A percentile compares a stretch with the other conserved stretches of the same genome.
Conservation (phyloP, 2,113 vertebrate species). For the Elaphurus davidianus region DNA sequence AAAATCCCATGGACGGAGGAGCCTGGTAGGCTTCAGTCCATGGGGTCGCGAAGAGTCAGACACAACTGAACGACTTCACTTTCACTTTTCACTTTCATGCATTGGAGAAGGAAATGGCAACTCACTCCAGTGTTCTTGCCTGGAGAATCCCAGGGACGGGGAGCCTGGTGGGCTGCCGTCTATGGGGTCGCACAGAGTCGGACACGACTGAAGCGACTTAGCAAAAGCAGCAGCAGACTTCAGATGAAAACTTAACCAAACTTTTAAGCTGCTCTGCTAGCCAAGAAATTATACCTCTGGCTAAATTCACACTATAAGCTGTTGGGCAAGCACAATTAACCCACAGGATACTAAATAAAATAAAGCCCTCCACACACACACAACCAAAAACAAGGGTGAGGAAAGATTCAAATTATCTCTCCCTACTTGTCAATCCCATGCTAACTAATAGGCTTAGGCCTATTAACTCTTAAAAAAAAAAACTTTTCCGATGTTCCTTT, state of each 20-base stretch:
- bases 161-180: background rate
- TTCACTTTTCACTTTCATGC: background rate
- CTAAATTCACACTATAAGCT: conserved; percentile 31
- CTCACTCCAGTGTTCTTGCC: background rate
- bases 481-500: background rate
- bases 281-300: background rate
- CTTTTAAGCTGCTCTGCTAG: conserved; percentile 10
- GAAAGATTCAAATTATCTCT: background rate
- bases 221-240: background rate
- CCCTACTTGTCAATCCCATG: background rate
- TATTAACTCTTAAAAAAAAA: background rate
- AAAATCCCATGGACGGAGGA: background rate
- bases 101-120: background rate
- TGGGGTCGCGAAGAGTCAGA: background rate
- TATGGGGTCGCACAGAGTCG: background rate
- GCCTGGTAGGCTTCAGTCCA: background rate
- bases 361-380: background rate
- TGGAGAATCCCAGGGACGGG: background rate
- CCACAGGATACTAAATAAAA: background rate
- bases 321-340: conserved; percentile 1
- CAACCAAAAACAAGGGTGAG: background rate
- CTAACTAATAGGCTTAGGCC: background rate
- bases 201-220: background rate
- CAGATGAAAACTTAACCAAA: conserved; percentile 34
- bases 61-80: background rate